Base-by-base conservation (phyloP, 1,140 invertebrate genomes). In the Lepidurus apus region DNA sequence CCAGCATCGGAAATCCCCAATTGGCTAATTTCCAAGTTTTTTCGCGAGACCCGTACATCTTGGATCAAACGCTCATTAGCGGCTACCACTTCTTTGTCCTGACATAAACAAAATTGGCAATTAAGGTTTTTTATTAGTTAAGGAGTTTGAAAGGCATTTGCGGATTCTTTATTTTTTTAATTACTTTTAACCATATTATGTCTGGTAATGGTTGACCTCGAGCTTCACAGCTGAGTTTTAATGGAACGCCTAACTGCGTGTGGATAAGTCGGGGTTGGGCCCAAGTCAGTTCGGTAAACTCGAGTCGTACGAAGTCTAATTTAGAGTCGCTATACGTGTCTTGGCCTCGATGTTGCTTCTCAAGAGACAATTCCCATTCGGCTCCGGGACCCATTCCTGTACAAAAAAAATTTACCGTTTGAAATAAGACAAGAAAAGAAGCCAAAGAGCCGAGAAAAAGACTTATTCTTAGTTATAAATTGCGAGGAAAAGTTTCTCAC, bases 131-230 rank as follows among this genome's bases (percentile, higher is more conserved):
- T 34, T 34, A 34, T 3, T 4, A 34, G 34, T 34, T 34, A 34
- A 34, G 2, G 34, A 3, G 3, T 3, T 34, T 34, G 34, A 34
- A 34, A 34, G 7, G 21, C 73, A 73, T 73, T 9, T 0, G 21
- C 26, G 8, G 7, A 7, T 73, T 73, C 26, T 7, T 73, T 8
- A 73, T 21, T 21, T 73, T 21, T 21, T 21, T 73, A 73, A 26
- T 43, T 75, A 75, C 74, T 44, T 75, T 75, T 7, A 75, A 9
- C 74, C 74, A 75, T 3, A 75, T n/a, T 21, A 75, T 44, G 42
- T 75, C 74, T 4, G 74, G 74, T 75, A 44, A 34, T 8, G 74
- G 74, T 43, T 75, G 42, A 8, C 74, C 74, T 21, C 42, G 42
- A 2, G 74, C 74, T 75, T 34, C 74, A 11, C 74, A 75, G 6